Evolutionary conservation across 2,113 vertebrate genomes (phyloP).

Genomic region (cattle (Bos taurus)): DNA sequence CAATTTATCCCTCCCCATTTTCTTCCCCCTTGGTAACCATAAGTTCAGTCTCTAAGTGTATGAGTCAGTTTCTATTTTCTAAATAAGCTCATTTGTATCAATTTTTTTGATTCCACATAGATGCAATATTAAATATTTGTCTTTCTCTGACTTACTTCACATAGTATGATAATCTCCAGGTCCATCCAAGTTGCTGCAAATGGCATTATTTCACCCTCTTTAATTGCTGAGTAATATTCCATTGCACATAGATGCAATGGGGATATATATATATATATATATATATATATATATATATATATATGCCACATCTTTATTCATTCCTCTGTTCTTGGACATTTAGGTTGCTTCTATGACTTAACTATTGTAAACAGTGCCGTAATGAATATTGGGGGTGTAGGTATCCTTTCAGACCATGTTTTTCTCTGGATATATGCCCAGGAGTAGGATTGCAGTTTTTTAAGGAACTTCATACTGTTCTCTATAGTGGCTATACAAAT

Average conservation of each 20-base stretch:
- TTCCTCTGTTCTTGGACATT: neutral
- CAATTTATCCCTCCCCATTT: neutral
- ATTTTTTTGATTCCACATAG: neutral
- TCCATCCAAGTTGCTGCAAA: neutral
- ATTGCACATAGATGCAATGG: neutral
- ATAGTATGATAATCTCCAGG: neutral
- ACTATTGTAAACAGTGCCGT: neutral
- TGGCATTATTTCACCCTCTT: neutral
- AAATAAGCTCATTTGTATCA: neutral
- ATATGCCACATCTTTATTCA: neutral
- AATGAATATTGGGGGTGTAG: neutral
- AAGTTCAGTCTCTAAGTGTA: neutral
- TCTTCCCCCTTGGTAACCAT: neutral
- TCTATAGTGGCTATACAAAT: neutral
- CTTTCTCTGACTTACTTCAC: neutral
- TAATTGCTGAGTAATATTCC: neutral
- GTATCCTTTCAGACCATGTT: neutral
- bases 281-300: neutral
- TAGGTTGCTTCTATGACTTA: neutral
- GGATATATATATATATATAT: too few relatives aligned
- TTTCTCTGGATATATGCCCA: neutral
- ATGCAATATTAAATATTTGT: neutral
- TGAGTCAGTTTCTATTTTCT: neutral
- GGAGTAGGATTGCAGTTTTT: neutral
- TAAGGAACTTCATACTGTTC: neutral